Conservation (phyloP, 2,797 vertebrate genomes). For the Gymnocypris eckloni region DNA sequence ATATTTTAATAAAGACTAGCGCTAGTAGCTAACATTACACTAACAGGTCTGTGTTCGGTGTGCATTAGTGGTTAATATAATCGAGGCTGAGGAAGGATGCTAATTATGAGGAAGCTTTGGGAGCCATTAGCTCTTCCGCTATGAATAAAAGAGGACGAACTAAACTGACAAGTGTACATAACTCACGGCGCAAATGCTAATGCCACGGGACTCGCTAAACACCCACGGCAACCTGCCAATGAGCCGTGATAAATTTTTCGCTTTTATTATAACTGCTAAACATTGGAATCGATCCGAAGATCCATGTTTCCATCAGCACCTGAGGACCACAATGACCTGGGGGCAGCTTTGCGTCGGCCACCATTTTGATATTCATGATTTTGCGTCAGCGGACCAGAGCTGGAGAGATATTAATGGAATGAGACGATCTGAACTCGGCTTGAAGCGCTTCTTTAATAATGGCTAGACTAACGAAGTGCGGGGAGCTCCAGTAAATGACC, state of each 20-base stretch:
- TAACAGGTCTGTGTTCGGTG: constrained; percentile 46
- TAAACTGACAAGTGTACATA: constrained; percentile 41
- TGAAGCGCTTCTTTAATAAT: constrained; percentile 50
- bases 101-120: constrained; percentile 33
- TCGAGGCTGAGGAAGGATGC: constrained; percentile 11
- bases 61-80: constrained; percentile 35
- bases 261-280: background rate
- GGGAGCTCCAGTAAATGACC: constrained; percentile 75
- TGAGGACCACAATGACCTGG: constrained; percentile 3
- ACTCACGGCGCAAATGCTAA: constrained; percentile 26
- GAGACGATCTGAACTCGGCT: constrained; percentile 25
- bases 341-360: background rate
- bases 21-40: constrained; percentile 18
- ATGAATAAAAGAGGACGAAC: constrained; percentile 28
- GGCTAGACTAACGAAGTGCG: constrained; percentile 60
- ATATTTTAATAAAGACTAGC: constrained; percentile 36
- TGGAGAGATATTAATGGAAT: constrained; percentile 51
- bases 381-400: constrained; percentile 9
- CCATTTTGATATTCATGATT: constrained; percentile 55
- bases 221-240: background rate
- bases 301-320: constrained; percentile 19
- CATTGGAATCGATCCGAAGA: constrained; percentile 8
- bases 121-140: constrained; percentile 36
- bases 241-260: background rate
- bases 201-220: background rate